Conservation (phyloP, 2,113 vertebrate genomes). For the Toxotes jaculatrix region DNA sequence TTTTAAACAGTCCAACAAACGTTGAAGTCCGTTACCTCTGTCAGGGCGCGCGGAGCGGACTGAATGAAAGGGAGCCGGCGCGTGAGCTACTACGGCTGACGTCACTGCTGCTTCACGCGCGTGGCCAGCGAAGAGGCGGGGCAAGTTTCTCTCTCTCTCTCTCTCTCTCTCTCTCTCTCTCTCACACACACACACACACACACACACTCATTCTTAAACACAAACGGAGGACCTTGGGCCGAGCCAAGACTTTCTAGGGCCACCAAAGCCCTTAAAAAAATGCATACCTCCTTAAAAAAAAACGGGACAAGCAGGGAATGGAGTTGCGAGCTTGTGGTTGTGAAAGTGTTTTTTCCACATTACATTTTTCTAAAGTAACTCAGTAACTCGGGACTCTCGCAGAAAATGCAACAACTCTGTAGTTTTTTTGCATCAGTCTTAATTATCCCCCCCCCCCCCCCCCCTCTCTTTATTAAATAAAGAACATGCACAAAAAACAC, state of each 20-base stretch:
- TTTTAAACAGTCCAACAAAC: background rate
- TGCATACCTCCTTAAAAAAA: too few species aligned
- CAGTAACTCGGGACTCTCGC: too few species aligned
- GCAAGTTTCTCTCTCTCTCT: background rate
- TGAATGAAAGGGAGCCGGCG: slow-evolving; percentile 47
- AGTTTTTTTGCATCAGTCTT: too few species aligned
- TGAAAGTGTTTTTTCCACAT: too few species aligned
- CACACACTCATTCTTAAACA: background rate
- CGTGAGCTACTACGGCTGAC: slow-evolving; percentile 31
- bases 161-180: too few species aligned
- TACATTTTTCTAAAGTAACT: too few species aligned
- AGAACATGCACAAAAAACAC: background rate
- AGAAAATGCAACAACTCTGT: too few species aligned
- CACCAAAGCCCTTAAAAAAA: too few species aligned
- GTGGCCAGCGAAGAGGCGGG: slow-evolving; percentile 16
- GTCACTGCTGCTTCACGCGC: slow-evolving; percentile 38
- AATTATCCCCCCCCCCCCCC: too few species aligned
- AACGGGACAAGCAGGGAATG: too few species aligned
- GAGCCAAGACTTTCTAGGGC: background rate
- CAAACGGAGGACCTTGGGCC: background rate
- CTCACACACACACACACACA: background rate
- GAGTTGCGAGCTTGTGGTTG: too few species aligned
- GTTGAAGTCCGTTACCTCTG: background rate
- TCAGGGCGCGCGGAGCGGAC: background rate
- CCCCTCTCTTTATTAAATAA: background rate